Evolutionary conservation across 1,140 invertebrate species (phyloP).

Genomic region (Megalonaias nervosa): DNA sequence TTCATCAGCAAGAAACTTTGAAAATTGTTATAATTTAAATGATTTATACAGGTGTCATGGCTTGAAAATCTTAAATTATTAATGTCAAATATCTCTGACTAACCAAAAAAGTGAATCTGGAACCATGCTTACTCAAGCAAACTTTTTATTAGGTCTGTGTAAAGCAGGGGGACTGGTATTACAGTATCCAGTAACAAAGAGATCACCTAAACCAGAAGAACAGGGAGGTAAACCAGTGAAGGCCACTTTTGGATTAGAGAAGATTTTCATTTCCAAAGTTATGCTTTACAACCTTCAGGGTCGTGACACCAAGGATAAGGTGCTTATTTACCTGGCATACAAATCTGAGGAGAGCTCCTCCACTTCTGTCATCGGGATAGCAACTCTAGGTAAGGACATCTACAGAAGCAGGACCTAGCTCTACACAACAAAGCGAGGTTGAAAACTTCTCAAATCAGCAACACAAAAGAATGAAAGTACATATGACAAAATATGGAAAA

Average conservation of each 20-base stretch:
- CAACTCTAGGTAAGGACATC: background rate
- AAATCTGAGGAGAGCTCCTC: background rate
- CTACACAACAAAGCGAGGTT: too few species aligned
- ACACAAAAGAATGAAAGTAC: too few species aligned
- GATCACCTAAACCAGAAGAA: background rate
- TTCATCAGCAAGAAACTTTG: background rate
- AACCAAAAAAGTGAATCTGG: too few species aligned
- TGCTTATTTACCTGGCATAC: conserved; percentile 18
- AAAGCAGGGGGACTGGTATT: conserved; percentile 18
- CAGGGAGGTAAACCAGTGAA: background rate
- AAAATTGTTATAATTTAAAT: background rate
- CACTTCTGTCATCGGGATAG: conserved; percentile 8
- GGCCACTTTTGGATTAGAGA: background rate
- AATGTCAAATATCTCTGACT: too few species aligned
- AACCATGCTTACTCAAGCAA: too few species aligned
- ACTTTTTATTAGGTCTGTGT: conserved; percentile 15
- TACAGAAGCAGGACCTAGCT: too few species aligned
- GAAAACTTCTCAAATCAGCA: too few species aligned
- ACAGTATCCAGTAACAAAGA: background rate
- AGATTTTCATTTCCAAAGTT: conserved; percentile 6
- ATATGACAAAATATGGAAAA: too few species aligned
- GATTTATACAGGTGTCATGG: background rate
- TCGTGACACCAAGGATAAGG: background rate
- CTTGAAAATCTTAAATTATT: background rate
- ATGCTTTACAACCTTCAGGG: conserved; percentile 19